phyloP scores from a whole-genome alignment of 2,888 invertebrate species.

The Sphaerophoria rueppellii region DNA sequence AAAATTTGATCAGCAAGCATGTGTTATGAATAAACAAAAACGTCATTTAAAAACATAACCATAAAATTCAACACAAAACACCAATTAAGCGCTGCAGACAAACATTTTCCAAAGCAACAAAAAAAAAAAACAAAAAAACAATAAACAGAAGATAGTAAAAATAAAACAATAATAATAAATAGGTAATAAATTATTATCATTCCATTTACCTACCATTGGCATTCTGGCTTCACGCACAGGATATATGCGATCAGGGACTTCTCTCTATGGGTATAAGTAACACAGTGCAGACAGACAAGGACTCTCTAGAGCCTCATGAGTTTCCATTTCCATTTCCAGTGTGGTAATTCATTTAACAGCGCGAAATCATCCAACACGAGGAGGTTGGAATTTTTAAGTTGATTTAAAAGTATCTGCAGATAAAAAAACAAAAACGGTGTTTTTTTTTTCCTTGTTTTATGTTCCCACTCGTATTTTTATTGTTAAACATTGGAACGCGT shows the following conservation, averaged over 20 bases:
- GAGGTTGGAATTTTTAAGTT: slow-evolving; percentile 52
- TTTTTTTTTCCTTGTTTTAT: slow-evolving; percentile 26
- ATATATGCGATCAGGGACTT: slow-evolving; percentile 32
- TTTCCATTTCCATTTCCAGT: slow-evolving; percentile 45
- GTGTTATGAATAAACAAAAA: background rate
- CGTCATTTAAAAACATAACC: slow-evolving; percentile 39
- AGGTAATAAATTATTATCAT: slow-evolving; percentile 72
- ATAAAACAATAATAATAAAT: slow-evolving; percentile 63
- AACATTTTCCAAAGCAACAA: background rate
- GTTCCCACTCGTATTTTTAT: slow-evolving; percentile 2
- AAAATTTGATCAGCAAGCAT: slow-evolving; percentile 11
- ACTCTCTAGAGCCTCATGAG: slow-evolving; percentile 4
- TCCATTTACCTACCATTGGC: slow-evolving; percentile 67
- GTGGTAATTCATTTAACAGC: slow-evolving; percentile 60
- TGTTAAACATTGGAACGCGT: background rate
- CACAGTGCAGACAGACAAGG: background rate
- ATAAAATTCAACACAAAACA: slow-evolving; percentile 43
- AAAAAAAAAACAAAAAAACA: slow-evolving; percentile 22
- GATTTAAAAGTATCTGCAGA: slow-evolving; percentile 22
- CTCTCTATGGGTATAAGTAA: background rate
- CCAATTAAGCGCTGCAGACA: slow-evolving; percentile 20
- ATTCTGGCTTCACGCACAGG: slow-evolving; percentile 61
- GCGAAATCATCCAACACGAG: slow-evolving; percentile 50
- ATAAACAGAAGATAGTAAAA: background rate
- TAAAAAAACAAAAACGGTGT: background rate